Evolutionary conservation across 1,140 invertebrate genomes (phyloP), one percentile per base, ranked within the genome.

Genomic region (Chionoecetes opilio): DNA sequence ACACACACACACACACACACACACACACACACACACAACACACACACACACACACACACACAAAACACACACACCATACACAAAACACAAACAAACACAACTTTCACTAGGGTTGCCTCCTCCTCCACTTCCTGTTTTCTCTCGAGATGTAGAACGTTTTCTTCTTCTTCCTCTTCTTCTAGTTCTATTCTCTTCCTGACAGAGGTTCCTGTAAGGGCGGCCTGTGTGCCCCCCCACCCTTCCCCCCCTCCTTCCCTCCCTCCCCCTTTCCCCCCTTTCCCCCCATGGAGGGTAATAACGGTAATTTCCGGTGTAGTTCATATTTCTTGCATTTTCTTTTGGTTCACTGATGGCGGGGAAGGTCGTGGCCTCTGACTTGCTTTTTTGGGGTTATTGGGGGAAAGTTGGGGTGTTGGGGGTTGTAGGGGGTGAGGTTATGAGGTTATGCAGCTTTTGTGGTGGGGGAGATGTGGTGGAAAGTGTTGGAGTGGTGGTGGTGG

Each of bases 241-340:
- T 14, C 41, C 41, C 41, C 14, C 21, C 63, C 63, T n/a, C 26
- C 26, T 63, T 21, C 53, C 17, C 53, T 26, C 17, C 53, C 21
- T 26, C 53, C 53, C n/a, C n/a, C n/a, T n/a, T 26, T 21, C 21
- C 63, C 63, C 21, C 63, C 63, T 46, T 75, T 26, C 63, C 21
- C 63, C 63, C 21, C 63, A 11, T n/a, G 3, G 11, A 75, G 6
- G 21, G 63, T 75, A 75, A 75, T 75, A 75, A 75, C 63, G 0
- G 63, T 75, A 75, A 75, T 75, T 75, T 75, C 63, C 63, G 63
- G 63, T n/a, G 63, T 75, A 75, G 63, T 75, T 75, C 63, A 75
- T 75, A 75, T 75, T 75, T 75, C 63, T 75, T 75, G 63, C 63
- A 75, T 75, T 75, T 75, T 75, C 63, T 21, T 75, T 5, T 75